A percentile compares a stretch with the other conserved stretches of the same genome.
These are phyloP conservation scores for Anthophora plumipes DNA, from an alignment of 2,888 invertebrate species.

Conservation along the genomic window DNA sequence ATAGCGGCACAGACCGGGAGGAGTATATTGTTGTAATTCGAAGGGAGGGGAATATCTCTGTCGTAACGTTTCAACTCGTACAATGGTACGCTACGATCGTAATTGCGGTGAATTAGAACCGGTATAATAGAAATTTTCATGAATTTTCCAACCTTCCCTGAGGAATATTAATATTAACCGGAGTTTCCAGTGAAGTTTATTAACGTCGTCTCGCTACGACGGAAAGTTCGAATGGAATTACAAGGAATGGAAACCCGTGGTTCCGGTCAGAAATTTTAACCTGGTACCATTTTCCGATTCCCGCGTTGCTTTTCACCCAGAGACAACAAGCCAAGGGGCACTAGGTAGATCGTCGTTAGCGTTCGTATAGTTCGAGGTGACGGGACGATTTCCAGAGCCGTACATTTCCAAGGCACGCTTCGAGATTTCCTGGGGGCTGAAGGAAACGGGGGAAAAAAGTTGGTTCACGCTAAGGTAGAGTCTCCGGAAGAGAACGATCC, in stretches of 20 bases:
- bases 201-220: background rate
- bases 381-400: slow-evolving; percentile 68
- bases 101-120: background rate
- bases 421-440: slow-evolving; percentile 20
- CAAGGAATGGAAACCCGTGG: background rate
- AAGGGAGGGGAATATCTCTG: background rate
- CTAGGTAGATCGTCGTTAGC: slow-evolving; percentile 43
- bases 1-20: background rate
- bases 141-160: background rate
- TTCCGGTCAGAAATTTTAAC: slow-evolving; percentile 1
- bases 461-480: slow-evolving; percentile 53
- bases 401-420: slow-evolving; percentile 71
- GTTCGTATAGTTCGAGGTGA: slow-evolving; percentile 34
- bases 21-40: background rate
- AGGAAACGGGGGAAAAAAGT: slow-evolving; percentile 38
- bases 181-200: background rate
- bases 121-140: background rate
- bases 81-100: no score
- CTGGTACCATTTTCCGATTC: slow-evolving; percentile 34
- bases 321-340: slow-evolving; percentile 25
- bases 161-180: background rate
- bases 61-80: background rate
- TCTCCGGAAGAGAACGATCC: slow-evolving; percentile 68
- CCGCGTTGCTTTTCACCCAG: slow-evolving; percentile 32
- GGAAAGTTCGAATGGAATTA: slow-evolving; percentile 11